A percentile compares a stretch with the other conserved stretches of the same genome.
Conservation (phyloP, 2,797 vertebrate genomes). For the Anniella stebbinsi region DNA sequence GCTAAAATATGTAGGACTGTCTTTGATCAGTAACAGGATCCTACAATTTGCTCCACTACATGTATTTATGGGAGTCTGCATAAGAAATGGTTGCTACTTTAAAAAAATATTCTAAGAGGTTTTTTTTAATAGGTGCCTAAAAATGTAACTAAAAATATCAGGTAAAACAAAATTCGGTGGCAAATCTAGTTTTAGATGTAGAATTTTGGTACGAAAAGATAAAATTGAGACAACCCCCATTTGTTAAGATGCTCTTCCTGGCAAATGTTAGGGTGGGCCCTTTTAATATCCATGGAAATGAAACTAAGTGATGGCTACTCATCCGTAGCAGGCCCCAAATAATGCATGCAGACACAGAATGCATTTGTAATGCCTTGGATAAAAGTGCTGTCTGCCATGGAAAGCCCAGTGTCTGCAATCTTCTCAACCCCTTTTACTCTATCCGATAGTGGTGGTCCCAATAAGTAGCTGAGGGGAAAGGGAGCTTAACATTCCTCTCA, state of each 20-base stretch:
- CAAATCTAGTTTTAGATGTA: background rate
- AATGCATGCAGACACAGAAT: too few species aligned
- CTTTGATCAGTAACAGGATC: background rate
- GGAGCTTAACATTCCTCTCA: slow-evolving; percentile 23
- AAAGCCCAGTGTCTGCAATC: background rate
- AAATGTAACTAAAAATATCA: background rate
- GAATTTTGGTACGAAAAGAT: background rate
- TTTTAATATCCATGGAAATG: background rate
- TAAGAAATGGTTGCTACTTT: background rate
- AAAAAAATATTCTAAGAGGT: background rate
- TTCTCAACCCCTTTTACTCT: background rate
- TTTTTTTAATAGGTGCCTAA: background rate
- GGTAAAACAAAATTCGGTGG: background rate
- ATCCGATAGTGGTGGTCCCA: background rate
- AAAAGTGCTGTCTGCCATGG: background rate
- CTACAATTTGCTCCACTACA: background rate
- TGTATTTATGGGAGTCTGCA: background rate
- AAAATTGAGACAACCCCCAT: background rate
- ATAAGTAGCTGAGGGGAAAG: slow-evolving; percentile 6
- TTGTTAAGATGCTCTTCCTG: background rate
- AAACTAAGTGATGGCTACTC: background rate
- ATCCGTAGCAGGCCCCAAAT: background rate
- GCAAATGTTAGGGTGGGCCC: background rate
- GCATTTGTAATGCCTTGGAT: background rate
- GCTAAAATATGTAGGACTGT: background rate